Percentiles rank a stretch among this genome's conserved stretches.
These are phyloP conservation scores for Blastobasis lacticolella DNA, from an alignment of 2,888 invertebrate genomes.

Conservation along the genomic window DNA sequence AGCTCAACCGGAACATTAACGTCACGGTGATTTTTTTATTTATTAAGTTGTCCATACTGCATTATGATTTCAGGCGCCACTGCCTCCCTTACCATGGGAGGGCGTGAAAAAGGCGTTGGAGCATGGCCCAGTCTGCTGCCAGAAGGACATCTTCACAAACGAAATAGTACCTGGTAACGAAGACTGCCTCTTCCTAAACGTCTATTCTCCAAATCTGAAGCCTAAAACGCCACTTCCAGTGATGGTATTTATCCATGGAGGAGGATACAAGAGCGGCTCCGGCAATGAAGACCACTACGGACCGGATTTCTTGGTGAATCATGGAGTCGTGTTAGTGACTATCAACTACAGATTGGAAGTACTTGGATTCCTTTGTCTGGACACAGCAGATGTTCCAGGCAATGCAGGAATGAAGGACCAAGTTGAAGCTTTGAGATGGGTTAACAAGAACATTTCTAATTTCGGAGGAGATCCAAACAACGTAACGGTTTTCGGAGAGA, in stretches of 20 bases:
- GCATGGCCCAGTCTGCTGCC: slow-evolving; percentile 38
- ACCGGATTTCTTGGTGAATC: slow-evolving; percentile 67
- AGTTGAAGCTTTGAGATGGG: slow-evolving; percentile 36
- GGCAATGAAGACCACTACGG: slow-evolving; percentile 62
- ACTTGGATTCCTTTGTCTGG: slow-evolving; percentile 70
- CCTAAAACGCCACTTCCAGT: slow-evolving; percentile 28
- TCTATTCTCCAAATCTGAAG: slow-evolving; percentile 29
- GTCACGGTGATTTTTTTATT: no score
- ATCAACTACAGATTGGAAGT: slow-evolving; percentile 70
- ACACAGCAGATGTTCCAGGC: slow-evolving; percentile 69
- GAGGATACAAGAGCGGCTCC: slow-evolving; percentile 36
- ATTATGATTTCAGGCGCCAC: slow-evolving; percentile 28
- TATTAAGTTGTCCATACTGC: not conserved
- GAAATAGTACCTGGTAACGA: slow-evolving; percentile 24
- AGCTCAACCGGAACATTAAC: no score
- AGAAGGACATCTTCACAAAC: slow-evolving; percentile 28
- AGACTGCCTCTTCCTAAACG: slow-evolving; percentile 43
- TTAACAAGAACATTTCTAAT: slow-evolving; percentile 28
- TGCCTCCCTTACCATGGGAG: slow-evolving; percentile 35
- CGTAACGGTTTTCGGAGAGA: slow-evolving; percentile 40
- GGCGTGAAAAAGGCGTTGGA: slow-evolving; percentile 36
- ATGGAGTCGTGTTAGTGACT: slow-evolving; percentile 70
- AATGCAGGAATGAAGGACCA: slow-evolving; percentile 71
- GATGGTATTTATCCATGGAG: slow-evolving; percentile 47
- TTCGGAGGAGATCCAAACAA: slow-evolving; percentile 37